Conservation (phyloP, 2,888 invertebrate species). For the Lamproptera curius region DNA sequence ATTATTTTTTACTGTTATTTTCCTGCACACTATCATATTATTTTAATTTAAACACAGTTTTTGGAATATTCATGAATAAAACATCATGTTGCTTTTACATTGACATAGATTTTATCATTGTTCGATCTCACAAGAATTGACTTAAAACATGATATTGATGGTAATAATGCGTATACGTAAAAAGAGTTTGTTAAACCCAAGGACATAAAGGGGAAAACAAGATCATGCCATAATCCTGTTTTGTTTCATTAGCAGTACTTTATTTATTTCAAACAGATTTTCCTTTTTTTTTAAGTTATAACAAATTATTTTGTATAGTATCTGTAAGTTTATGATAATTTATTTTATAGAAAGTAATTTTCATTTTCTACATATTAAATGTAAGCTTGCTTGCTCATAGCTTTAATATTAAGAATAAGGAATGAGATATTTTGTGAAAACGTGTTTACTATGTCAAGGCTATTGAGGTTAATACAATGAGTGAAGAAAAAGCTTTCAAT, state of each 20-base stretch:
- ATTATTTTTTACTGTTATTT: background rate
- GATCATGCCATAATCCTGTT: background rate
- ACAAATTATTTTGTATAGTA: background rate
- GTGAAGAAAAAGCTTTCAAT: slow-evolving; percentile 23
- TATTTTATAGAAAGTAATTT: background rate
- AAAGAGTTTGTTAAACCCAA: no score
- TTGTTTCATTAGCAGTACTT: background rate
- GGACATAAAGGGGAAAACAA: no score
- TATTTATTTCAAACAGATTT: background rate
- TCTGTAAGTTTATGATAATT: background rate
- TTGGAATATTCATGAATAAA: no score
- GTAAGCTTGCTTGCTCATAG: slow-evolving; percentile 20
- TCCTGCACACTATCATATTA: no score
- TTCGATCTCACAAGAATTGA: no score
- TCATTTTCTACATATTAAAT: background rate
- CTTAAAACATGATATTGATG: no score
- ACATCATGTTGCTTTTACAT: no score
- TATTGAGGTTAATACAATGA: background rate
- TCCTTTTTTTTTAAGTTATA: background rate
- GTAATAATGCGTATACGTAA: no score
- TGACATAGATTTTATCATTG: no score
- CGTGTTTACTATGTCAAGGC: slow-evolving; percentile 39
- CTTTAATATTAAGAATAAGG: slow-evolving; percentile 17
- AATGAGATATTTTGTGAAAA: slow-evolving; percentile 56
- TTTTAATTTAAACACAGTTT: no score